Evolutionary conservation across 2,888 invertebrate species (phyloP), one percentile per base, ranked within the genome.

Genomic region (Liodrosophila aerea): DNA sequence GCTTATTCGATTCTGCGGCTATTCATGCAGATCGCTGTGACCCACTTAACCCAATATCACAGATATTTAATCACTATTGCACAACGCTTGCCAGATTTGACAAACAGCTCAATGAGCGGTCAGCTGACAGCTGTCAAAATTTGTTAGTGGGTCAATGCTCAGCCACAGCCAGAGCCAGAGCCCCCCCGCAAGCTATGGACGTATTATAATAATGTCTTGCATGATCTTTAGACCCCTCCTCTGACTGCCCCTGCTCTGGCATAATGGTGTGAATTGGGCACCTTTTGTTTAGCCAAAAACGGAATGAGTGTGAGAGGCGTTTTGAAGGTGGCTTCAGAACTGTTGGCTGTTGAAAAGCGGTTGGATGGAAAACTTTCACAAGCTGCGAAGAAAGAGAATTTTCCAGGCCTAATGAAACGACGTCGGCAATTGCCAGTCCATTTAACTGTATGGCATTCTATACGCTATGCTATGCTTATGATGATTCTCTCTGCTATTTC

Each of bases 191-290:
- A 30, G 39, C 22, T 34, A 36, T n/a, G n/a, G n/a, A n/a, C n/a
- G n/a, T 22, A 22, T 22, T 2, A 5, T 22, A 22, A 22, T 22
- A 22, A 22, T 22, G 5, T 22, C 22, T 22, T 5, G 22, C 22
- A 22, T 22, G 22, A 22, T 22, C 22, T 22, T 5, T 22, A 5
- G 22, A 5, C 22, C 5, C 2, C 22, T 5, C 22, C n/a, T n/a
- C n/a, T n/a, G n/a, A n/a, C 59, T 44, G 22, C 72, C 52, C 43
- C 40, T 27, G 29, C 37, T 12, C 37, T 33, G 70, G 84, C 84
- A 4, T 22, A 84, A 78, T 78, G 75, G 64, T 77, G 78, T 76
- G 81, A 84, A 81, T 70, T 66, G 49, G 61, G 57, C 52, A 67
- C 47, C 82, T 80, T 80, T 81, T 80, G 84, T 74, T 63, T 56